Base-by-base conservation (phyloP, 2,113 vertebrate genomes). In the Nothoprocta pentlandii region DNA sequence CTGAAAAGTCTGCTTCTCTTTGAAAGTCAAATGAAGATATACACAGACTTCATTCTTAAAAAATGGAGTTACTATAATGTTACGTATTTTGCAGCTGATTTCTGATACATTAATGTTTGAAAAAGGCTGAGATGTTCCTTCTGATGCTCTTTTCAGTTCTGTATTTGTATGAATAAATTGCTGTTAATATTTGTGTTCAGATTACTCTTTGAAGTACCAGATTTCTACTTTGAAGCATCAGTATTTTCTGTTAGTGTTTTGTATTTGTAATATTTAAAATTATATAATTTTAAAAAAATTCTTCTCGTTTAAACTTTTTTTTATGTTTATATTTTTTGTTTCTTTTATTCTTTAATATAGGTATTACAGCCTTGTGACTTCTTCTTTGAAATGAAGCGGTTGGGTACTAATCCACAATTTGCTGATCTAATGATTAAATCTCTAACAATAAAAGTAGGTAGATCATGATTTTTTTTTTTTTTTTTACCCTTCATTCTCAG, bases 341-440 rank as follows among this genome's bases (percentile, higher is more conserved):
- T 1, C 4, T 89, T 92, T 85, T 85, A 23, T 80, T 90, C 71
- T 94, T 34, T 95, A 41, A 15, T 63, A 3, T 42, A 98, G 98
- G 97, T 99, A 44, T 97, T 99, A 49, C 99, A 99, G 87, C 99
- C 99, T 5, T 99, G 99, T 96, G 98, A 99, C 95, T 98, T 99
- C 51, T 98, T 99, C 95, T 99, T 98, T 95, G 96, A 98, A 74
- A 98, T 98, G 94, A 95, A 91, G 44, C 98, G 98, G 94, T 89
- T 90, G 3, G 81, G 98, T 84, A 85, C 80, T 58, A 88, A 97
- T 80, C 98, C 99, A 67, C 98, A 99, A 96, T 89, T 88, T n/a
- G 98, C 98, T 95, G 98, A 99, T 87, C 95, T 99, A 49, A 98
- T 95, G 34, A 98, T 99, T 91, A 98, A 98, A 82, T 97, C 98